Base-by-base conservation (phyloP, 2,888 invertebrate species). In the Eupithecia pulchellata region DNA sequence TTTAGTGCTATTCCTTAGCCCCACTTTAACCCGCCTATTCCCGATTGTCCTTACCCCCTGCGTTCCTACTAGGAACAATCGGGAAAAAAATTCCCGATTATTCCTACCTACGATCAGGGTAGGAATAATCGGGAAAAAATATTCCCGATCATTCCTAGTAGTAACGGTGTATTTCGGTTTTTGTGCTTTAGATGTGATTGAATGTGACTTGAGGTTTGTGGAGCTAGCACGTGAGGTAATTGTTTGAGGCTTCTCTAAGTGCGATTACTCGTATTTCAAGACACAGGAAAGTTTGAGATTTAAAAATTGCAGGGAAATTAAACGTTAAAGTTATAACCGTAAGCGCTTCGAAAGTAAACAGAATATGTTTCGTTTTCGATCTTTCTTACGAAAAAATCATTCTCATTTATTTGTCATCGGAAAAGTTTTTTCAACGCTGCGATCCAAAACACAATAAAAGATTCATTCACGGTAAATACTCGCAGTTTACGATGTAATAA, bases 111-210 rank as follows among this genome's bases (percentile, higher is more conserved):
- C n/a, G n/a, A n/a, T n/a, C n/a, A n/a, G n/a, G n/a, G n/a, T n/a
- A n/a, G n/a, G n/a, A n/a, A n/a, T n/a, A n/a, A n/a, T n/a, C n/a
- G n/a, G n/a, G n/a, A n/a, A n/a, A n/a, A n/a, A n/a, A n/a, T n/a
- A n/a, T n/a, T n/a, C n/a, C n/a, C n/a, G n/a, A n/a, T n/a, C n/a
- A n/a, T n/a, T n/a, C n/a, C n/a, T n/a, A n/a, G n/a, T n/a, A n/a
- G n/a, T n/a, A n/a, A n/a, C n/a, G 65, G 62, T 60, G 69, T 69
- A 64, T 74, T 78, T 73, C 68, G 66, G 73, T 77, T 78, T 78
- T 77, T 78, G 73, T 72, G 25, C 64, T 68, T 42, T 36, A 69
- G 72, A 76, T 75, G 75, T 77, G 78, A 75, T 76, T 74, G 75
- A 77, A 76, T 68, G 69, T 66, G 73, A 76, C 74, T 73, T 72